Conservation (phyloP, 2,797 vertebrate species). For the Coregonus suidteri region DNA sequence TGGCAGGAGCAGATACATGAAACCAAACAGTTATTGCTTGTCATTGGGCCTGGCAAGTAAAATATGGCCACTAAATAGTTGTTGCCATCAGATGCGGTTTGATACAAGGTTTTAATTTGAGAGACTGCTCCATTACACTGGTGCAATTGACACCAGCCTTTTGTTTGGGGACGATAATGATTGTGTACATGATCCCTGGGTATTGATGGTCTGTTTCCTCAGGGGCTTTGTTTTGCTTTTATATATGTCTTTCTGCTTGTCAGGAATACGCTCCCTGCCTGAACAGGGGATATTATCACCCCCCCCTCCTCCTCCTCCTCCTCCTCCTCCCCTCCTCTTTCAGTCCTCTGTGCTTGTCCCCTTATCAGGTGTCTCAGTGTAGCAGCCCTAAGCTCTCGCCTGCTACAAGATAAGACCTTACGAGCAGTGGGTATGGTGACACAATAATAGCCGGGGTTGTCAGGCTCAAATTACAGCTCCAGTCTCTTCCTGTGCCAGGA, state of each 20-base stretch:
- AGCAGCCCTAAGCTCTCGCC: slow-evolving; percentile 79
- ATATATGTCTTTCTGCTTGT: slow-evolving; percentile 81
- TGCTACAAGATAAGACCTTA: slow-evolving; percentile 86
- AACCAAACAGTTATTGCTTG: slow-evolving; percentile 91
- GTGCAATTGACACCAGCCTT: slow-evolving; percentile 89
- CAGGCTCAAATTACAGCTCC: slow-evolving; percentile 66
- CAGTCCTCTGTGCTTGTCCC: slow-evolving; percentile 55
- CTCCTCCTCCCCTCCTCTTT: slow-evolving; percentile 33
- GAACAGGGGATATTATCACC: slow-evolving; percentile 81
- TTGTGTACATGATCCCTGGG: slow-evolving; percentile 85
- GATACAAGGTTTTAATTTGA: slow-evolving; percentile 99
- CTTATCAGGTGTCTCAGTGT: slow-evolving; percentile 87
- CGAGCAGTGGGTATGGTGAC: slow-evolving; percentile 67
- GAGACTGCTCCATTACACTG: slow-evolving; percentile 86
- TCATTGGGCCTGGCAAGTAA: slow-evolving; percentile 89
- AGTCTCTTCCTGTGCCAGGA: slow-evolving; percentile 68
- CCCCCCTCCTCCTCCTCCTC: slow-evolving; percentile 3
- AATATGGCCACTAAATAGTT: slow-evolving; percentile 93
- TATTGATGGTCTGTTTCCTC: slow-evolving; percentile 93
- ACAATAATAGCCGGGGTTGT: slow-evolving; percentile 79
- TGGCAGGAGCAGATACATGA: slow-evolving; percentile 97
- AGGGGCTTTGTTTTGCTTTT: slow-evolving; percentile 84
- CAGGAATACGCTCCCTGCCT: slow-evolving; percentile 74
- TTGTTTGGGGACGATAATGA: slow-evolving; percentile 87
- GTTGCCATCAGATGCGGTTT: slow-evolving; percentile 91